Evolutionary conservation across 23 tunicate species (phyloP).

Genomic region (Styela clava): DNA sequence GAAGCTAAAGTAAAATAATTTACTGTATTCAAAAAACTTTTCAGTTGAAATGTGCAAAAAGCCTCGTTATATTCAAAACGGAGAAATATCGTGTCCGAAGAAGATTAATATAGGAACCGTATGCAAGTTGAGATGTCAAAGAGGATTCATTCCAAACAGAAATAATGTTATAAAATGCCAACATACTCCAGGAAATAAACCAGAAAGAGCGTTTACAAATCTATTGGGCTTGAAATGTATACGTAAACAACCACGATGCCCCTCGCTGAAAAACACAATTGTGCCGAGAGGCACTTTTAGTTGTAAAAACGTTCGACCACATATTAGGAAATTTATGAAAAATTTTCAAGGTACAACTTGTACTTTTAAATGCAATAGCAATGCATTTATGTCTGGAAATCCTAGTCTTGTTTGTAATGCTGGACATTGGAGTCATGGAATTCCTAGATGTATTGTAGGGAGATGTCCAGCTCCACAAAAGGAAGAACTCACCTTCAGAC

Average conservation of each 20-base stretch:
- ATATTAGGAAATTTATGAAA: not conserved
- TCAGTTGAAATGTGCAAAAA: not conserved
- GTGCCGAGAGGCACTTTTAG: not conserved
- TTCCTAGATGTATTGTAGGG: slow-evolving; percentile 6
- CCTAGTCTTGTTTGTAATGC: not conserved
- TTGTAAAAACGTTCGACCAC: not conserved
- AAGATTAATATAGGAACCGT: not conserved
- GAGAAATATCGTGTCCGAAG: not conserved
- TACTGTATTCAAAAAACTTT: too few relatives aligned
- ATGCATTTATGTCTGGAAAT: not conserved
- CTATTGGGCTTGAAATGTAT: not conserved
- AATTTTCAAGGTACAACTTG: not conserved
- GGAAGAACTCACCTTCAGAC: not conserved
- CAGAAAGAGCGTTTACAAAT: not conserved
- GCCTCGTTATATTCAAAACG: not conserved
- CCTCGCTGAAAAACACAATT: not conserved
- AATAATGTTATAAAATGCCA: not conserved
- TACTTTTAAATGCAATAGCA: not conserved
- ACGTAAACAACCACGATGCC: not conserved
- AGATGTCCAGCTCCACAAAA: slow-evolving; percentile 5
- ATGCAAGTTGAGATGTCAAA: slow-evolving; percentile 13
- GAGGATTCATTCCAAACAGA: slow-evolving; percentile 1
- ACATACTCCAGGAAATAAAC: not conserved
- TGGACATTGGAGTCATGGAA: slow-evolving; percentile 8
- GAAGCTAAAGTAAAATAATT: too few relatives aligned